Base-by-base conservation (phyloP, 2,888 invertebrate species). In the Dryomyza anilis region DNA sequence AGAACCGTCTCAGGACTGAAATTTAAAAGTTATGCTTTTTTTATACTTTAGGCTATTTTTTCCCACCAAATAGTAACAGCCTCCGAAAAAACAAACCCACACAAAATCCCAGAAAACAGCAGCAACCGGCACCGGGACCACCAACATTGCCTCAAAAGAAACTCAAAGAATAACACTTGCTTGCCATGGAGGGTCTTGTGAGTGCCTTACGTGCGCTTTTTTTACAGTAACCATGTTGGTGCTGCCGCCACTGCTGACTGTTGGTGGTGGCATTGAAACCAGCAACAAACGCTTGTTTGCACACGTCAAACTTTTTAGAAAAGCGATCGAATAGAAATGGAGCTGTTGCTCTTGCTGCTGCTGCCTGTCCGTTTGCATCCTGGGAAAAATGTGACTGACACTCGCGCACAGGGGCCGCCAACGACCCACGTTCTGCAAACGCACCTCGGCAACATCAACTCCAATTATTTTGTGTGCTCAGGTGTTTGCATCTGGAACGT, bases 251-350 rank as follows among this genome's bases (percentile, higher is more conserved):
- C 23, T 10, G 25, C 16, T 25, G 14, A 52, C 50, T 4, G 50
- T 52, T 52, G 27, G 27, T 50, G 59, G 33, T 30, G 59, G 71
- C 70, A 73, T 71, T 71, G 72, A 74, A 74, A 75, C 74, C 74
- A 74, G 73, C 76, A 76, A 69, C 63, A 67, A 70, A 73, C 70
- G 70, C 72, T 71, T 72, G 72, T 71, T 71, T 71, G 68, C 71
- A 71, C 70, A 70, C 71, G 71, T 72, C 70, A 71, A 69, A 65
- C 63, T 23, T 56, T 59, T 45, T 36, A 58, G 50, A 50, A n/a
- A n/a, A n/a, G n/a, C n/a, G n/a, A n/a, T n/a, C n/a, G n/a, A n/a
- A n/a, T n/a, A n/a, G n/a, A n/a, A n/a, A n/a, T n/a, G n/a, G n/a
- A n/a, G n/a, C n/a, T n/a, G n/a, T n/a, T n/a, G n/a, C n/a, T n/a